Evolutionary conservation across 2,888 invertebrate genomes (phyloP).

Genomic region (Tetragnatha montana): DNA sequence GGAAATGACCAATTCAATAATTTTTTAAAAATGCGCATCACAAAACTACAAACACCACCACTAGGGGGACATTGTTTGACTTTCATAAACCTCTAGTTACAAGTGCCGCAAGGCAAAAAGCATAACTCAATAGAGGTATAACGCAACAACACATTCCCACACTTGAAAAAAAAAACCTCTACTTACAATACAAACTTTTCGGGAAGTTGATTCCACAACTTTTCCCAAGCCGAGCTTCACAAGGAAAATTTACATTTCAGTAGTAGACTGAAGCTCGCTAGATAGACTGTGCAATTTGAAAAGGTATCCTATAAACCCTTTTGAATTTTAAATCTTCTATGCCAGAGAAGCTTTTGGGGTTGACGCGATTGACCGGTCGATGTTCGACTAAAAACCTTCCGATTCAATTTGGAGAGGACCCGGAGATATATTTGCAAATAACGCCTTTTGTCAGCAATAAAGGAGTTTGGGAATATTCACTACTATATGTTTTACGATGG

Average conservation of each 20-base stretch:
- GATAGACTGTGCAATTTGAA: constrained; percentile 34
- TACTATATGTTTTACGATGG: not conserved
- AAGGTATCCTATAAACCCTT: constrained; percentile 7
- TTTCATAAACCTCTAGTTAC: not conserved
- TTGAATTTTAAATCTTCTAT: constrained; percentile 32
- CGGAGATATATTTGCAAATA: not conserved
- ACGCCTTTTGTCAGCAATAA: not conserved
- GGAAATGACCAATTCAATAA: too few species aligned
- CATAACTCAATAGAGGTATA: not conserved
- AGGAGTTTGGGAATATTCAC: not conserved
- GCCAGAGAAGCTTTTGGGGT: not conserved
- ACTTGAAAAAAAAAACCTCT: not conserved
- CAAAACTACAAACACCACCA: not conserved
- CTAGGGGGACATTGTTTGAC: not conserved
- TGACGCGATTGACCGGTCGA: constrained; percentile 23
- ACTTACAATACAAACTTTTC: not conserved
- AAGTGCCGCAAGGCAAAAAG: not conserved
- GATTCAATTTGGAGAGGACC: not conserved
- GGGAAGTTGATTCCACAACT: not conserved
- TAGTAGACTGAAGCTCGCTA: constrained; percentile 16
- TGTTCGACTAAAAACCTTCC: not conserved
- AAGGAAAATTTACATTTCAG: constrained; percentile 16
- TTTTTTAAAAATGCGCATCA: too few species aligned
- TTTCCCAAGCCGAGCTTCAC: not conserved
- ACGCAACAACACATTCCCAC: not conserved